These are phyloP conservation scores for Athripsodes cinereus DNA, from an alignment of 2,888 invertebrate genomes.

Conservation along the genomic window DNA sequence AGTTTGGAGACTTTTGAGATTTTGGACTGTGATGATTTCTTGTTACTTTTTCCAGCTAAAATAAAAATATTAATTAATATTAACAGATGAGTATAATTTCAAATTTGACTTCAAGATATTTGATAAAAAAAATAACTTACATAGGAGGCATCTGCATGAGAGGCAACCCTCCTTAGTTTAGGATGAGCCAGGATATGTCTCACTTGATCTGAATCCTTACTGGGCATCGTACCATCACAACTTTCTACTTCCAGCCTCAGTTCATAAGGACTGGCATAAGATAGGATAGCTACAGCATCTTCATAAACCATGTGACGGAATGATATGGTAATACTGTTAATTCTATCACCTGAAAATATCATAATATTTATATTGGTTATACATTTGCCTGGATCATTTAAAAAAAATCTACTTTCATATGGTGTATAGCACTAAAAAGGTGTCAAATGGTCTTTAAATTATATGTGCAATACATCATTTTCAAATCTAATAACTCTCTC, in stretches of 20 bases:
- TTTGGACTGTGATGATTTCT: constrained; percentile 43
- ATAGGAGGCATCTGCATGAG: constrained; percentile 68
- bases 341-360: constrained; percentile 68
- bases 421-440: no score
- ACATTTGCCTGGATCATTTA: no score
- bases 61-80: constrained; percentile 24
- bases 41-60: constrained; percentile 49
- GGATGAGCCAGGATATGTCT: constrained; percentile 65
- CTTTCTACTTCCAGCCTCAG: constrained; percentile 64
- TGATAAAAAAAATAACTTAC: constrained; percentile 35
- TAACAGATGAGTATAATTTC: background rate
- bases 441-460: no score
- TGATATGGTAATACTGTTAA: constrained; percentile 78
- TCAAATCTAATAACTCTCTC: no score
- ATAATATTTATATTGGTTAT: no score
- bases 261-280: constrained; percentile 87
- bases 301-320: constrained; percentile 86
- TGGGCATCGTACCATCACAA: background rate
- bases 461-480: no score
- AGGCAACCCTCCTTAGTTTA: constrained; percentile 65
- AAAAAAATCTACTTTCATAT: no score
- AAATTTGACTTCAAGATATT: background rate
- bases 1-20: constrained; percentile 48
- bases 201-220: constrained; percentile 36
- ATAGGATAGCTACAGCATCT: constrained; percentile 83